Evolutionary conservation across 2,888 invertebrate genomes (phyloP).

Genomic region (Eucriotettix oculatus): DNA sequence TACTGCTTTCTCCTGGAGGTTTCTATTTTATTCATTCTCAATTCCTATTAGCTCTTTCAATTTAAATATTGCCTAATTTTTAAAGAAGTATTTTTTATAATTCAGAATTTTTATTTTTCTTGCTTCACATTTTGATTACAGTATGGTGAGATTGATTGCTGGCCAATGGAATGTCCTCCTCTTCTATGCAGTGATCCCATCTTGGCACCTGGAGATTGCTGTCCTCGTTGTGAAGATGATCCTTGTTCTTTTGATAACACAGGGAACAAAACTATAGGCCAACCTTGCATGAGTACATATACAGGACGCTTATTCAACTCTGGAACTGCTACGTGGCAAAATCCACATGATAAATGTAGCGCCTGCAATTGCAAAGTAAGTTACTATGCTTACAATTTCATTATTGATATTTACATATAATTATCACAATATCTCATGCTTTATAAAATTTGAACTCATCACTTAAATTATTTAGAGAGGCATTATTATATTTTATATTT

Average conservation of each 20-base stretch:
- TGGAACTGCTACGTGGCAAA: slow-evolving; percentile 36
- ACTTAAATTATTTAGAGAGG: too few relatives aligned
- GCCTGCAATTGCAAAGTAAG: slow-evolving; percentile 59
- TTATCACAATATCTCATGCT: too few relatives aligned
- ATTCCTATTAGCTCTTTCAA: too few relatives aligned
- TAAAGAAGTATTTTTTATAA: too few relatives aligned
- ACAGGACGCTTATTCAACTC: slow-evolving; percentile 40
- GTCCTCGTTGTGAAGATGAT: slow-evolving; percentile 53
- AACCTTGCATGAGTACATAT: slow-evolving; percentile 36
- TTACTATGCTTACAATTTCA: slow-evolving; percentile 7
- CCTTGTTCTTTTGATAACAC: slow-evolving; percentile 10
- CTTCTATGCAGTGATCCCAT: slow-evolving; percentile 44
- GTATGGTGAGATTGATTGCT: slow-evolving; percentile 78
- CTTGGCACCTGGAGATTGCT: slow-evolving; percentile 49
- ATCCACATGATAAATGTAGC: slow-evolving; percentile 47
- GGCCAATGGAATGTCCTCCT: slow-evolving; percentile 70
- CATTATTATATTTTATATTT: too few relatives aligned
- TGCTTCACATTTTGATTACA: slow-evolving; percentile 22
- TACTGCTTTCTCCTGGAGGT: background rate
- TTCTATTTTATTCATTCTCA: too few relatives aligned
- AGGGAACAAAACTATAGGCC: slow-evolving; percentile 22
- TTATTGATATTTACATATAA: too few relatives aligned
- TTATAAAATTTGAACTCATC: too few relatives aligned
- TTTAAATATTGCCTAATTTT: too few relatives aligned
- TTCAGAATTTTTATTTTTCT: too few relatives aligned